A percentile compares a stretch with the other conserved stretches of the same genome.
Evolutionary conservation across 2,888 invertebrate species (phyloP).

Genomic region (Trichogramma dendrolimi): DNA sequence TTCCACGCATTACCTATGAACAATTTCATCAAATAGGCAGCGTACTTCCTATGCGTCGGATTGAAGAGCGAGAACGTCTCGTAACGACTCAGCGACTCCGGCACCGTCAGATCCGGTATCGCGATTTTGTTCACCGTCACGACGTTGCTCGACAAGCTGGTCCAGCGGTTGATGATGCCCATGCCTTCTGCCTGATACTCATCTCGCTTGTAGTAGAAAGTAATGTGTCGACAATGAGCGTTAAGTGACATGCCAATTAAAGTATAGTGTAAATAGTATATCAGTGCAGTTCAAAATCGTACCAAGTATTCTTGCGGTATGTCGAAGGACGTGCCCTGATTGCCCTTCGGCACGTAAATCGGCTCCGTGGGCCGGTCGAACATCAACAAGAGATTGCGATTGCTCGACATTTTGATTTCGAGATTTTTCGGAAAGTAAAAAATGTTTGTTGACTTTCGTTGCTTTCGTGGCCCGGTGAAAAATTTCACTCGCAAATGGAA

Average conservation of each 20-base stretch:
- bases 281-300: slow-evolving; percentile 40
- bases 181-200: no score
- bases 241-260: no score
- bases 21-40: slow-evolving; percentile 56
- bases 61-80: not conserved
- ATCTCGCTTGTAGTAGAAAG: no score
- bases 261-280: no score
- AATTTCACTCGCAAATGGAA: no score
- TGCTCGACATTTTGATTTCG: not conserved
- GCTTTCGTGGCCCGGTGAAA: no score
- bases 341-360: slow-evolving; percentile 71
- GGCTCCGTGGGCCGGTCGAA: slow-evolving; percentile 75
- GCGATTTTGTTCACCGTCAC: no score
- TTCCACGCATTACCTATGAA: slow-evolving; percentile 60
- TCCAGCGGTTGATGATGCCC: no score
- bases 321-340: slow-evolving; percentile 59
- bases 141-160: no score
- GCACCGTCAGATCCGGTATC: not conserved
- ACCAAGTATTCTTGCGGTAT: slow-evolving; percentile 65
- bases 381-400: slow-evolving; percentile 48
- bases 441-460: no score
- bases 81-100: not conserved
- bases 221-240: no score
- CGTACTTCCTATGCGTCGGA: not conserved
- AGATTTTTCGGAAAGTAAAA: not conserved